A percentile compares a stretch with the other conserved stretches of the same genome.
phyloP scores from a whole-genome alignment of 2,797 vertebrate species.

The Coendou prehensilis region DNA sequence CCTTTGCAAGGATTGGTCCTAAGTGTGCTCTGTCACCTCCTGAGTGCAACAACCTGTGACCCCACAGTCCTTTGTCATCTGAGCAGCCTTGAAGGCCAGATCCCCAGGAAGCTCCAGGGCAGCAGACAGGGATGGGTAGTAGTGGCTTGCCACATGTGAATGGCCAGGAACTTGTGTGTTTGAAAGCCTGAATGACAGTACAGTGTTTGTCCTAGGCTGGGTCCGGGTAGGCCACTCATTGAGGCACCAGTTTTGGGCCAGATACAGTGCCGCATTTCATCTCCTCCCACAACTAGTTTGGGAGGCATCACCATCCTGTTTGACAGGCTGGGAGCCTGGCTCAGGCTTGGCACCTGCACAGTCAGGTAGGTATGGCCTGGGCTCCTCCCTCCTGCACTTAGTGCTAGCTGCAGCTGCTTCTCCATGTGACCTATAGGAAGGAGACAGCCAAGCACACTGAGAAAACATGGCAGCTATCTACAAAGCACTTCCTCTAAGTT shows the following conservation, averaged over 20 bases:
- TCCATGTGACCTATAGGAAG: background rate
- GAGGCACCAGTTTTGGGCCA: background rate
- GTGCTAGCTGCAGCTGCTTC: background rate
- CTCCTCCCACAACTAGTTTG: accelerated
- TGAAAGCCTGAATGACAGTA: background rate
- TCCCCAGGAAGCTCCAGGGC: background rate
- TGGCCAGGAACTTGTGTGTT: too few relatives aligned
- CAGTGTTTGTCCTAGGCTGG: too few relatives aligned
- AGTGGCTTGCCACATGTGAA: too few relatives aligned
- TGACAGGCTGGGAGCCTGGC: background rate
- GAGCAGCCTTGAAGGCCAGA: background rate
- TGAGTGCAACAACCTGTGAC: background rate
- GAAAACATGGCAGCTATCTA: too few relatives aligned
- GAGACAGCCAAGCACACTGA: accelerated
- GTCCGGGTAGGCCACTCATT: too few relatives aligned
- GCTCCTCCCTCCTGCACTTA: background rate
- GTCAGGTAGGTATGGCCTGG: background rate
- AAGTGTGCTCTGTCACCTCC: background rate
- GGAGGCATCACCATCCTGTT: background rate
- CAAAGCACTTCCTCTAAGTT: background rate
- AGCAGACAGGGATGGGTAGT: background rate
- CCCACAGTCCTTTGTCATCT: too few relatives aligned
- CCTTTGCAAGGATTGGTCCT: background rate
- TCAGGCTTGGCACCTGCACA: too few relatives aligned
- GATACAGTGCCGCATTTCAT: accelerated